Conservation (phyloP, 2,113 vertebrate species). For the Phyllostomus discolor region DNA sequence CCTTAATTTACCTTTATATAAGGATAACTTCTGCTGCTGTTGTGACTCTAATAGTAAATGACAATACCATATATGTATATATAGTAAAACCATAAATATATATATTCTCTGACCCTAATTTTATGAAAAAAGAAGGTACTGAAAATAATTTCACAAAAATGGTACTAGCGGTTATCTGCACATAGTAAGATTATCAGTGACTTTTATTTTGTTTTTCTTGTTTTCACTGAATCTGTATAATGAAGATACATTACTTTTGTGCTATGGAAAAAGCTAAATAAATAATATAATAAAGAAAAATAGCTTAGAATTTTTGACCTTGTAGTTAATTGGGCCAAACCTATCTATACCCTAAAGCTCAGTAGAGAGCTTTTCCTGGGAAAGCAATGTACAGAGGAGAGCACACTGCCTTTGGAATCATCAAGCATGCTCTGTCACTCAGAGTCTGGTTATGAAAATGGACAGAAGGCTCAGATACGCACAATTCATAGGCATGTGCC, state of each 20-base stretch:
- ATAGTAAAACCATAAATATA: background rate
- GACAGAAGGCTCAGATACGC: background rate
- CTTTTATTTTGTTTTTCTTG: background rate
- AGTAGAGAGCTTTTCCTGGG: background rate
- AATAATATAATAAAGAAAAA: background rate
- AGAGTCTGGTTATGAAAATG: background rate
- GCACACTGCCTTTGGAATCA: background rate
- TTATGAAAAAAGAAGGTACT: background rate
- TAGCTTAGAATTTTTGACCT: background rate
- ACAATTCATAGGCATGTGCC: background rate
- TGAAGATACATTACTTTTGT: background rate
- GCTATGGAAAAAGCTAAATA: background rate
- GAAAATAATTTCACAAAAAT: background rate
- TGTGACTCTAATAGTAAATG: background rate
- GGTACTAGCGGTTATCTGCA: background rate
- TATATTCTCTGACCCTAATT: background rate
- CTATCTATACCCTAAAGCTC: background rate
- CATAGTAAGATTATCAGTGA: background rate
- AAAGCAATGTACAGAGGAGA: background rate
- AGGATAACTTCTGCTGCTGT: background rate
- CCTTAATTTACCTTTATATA: constrained; percentile 34
- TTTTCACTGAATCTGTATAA: background rate
- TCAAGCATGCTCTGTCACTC: background rate
- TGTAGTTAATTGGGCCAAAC: background rate
- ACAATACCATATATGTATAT: background rate